Base-by-base conservation (phyloP, 2,797 vertebrate species). In the Paramormyrops hopkinsi region DNA sequence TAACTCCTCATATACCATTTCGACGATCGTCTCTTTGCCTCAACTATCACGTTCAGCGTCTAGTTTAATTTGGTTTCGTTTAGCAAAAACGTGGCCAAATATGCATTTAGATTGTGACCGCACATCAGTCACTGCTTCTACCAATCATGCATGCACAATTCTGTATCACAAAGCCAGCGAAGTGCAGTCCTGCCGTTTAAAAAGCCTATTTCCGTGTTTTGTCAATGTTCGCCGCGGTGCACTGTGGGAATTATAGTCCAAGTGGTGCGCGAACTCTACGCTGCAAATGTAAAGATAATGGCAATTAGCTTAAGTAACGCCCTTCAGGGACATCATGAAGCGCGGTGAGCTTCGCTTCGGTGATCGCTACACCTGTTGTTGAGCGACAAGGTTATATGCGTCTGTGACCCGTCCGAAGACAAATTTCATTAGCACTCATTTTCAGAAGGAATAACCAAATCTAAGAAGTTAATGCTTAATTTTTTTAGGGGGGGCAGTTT, bases 1-100 rank as follows among this genome's bases (percentile, higher is more conserved):
- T 73, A 97, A 88, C 79, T 96, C 95, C 0, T 93, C 91, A 0
- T 91, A 89, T 0, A 92, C 95, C 96, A 96, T 96, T 1, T 19
- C 83, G 22, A 8, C 14, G 12, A 3, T 17, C 29, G 25, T 8
- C 22, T 8, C 14, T 19, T 22, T 86, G 4, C 22, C n/a, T 25
- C 22, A 33, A 25, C 11, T 33, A 1, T 14, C 8, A 11, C 19
- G 37, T n/a, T 41, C 73, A 41, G 33, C 33, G 37, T n/a, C 6
- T 14, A 41, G 14, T 79, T 79, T n/a, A 79, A 44, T 44, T 41
- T n/a, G 17, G 6, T 14, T 44, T 37, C 73, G 5, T 79, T 76
- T 41, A 8, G 33, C 29, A 2, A 41, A 76, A 37, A 76, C 73
- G 17, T 8, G 14, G 73, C 14, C 11, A 17, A 76, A 76, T 65